Base-by-base conservation (phyloP, 2,888 invertebrate genomes). In the Protophormia terraenovae region DNA sequence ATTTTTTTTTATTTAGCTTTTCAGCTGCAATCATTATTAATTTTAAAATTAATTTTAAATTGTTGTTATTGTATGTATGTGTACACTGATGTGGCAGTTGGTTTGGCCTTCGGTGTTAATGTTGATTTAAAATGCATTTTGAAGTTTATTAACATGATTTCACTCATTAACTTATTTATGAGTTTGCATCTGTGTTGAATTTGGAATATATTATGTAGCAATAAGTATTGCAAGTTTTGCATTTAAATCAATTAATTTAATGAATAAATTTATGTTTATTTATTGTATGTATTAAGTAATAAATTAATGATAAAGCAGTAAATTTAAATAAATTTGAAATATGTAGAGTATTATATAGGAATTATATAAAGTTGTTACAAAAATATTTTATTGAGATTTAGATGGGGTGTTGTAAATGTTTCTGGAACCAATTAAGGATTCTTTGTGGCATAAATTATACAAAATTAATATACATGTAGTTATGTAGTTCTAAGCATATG, bases 81-180 rank as follows among this genome's bases (percentile, higher is more conserved):
- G n/a, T n/a, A n/a, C n/a, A n/a, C n/a, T n/a, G n/a, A n/a, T n/a
- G 14, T 14, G 16, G 19, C 38, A 12, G 1, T 16, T 32, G n/a
- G 3, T 35, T 19, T 47, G 67, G 12, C 45, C 45, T 72, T 80
- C 55, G 10, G 12, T 53, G 32, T 50, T 32, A 62, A 62, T 71
- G 72, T 41, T 66, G 55, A 72, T 64, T 58, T 35, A 19, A 55
- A 72, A 72, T 80, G 14, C 0, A 78, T 79, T 47, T 67, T 77
- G 35, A 64, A 60, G 24, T 76, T 66, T 72, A 80, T 77, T 77
- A 84, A 84, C 71, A 72, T 76, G n/a, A 76, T 71, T 79, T 79
- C 10, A 32, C 62, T 73, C 73, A 83, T 84, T 79, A 64, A 79
- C 69, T 53, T 58, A 27, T 38, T 55, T 32, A 77, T 69, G 41